Conservation (phyloP, 2,113 vertebrate genomes). For the Chionodraco myersi region DNA sequence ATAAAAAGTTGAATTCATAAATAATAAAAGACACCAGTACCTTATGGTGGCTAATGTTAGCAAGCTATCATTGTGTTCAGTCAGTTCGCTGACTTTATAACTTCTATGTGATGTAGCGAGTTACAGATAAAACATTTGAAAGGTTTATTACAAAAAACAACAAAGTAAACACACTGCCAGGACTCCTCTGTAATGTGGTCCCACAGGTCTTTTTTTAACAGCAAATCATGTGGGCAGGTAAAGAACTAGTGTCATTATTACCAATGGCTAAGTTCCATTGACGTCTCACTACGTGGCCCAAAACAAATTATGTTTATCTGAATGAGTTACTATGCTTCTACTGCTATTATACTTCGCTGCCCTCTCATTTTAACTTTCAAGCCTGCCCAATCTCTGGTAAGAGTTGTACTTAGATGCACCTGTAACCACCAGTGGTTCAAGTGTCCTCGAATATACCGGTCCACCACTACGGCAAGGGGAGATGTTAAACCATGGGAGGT, state of each 20-base stretch:
- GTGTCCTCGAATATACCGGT: too few species aligned
- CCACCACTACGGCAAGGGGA: neutral
- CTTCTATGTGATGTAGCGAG: neutral
- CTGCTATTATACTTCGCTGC: too few species aligned
- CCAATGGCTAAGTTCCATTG: neutral
- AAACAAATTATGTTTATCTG: too few species aligned
- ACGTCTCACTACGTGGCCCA: neutral
- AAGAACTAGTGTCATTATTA: neutral
- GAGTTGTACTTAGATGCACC: too few species aligned
- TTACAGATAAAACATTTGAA: neutral
- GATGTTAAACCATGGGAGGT: neutral
- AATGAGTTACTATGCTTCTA: too few species aligned
- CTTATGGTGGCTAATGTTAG: neutral
- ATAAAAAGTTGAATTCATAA: neutral
- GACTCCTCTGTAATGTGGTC: neutral
- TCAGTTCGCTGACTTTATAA: neutral
- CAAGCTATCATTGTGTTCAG: neutral
- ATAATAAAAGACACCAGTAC: constrained; percentile 8
- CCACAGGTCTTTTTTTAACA: neutral
- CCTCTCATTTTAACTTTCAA: too few species aligned
- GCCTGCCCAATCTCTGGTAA: too few species aligned
- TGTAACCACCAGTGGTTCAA: too few species aligned
- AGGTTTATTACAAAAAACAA: neutral
- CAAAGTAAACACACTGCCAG: neutral
- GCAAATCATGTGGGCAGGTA: neutral